phyloP scores from a whole-genome alignment of 92 coral and sea anemone species.

The Porites lobata region DNA sequence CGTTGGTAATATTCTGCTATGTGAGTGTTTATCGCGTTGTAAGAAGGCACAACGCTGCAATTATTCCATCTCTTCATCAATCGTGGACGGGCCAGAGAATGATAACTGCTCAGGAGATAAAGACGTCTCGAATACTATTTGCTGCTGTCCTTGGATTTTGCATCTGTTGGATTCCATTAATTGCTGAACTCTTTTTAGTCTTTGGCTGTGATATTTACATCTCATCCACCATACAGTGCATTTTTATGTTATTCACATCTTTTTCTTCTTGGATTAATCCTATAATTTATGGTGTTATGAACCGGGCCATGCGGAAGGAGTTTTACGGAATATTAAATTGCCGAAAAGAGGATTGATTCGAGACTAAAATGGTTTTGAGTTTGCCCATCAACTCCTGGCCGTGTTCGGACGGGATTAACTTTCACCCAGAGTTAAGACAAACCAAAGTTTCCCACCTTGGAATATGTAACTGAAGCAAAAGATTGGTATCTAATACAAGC shows the following conservation, averaged over 20 bases:
- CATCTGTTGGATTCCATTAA: background rate
- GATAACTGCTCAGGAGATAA: background rate
- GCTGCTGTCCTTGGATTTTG: constrained; percentile 5
- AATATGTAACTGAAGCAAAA: too few species aligned
- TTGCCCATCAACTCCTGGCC: too few species aligned
- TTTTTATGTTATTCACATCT: background rate
- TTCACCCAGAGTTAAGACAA: too few species aligned
- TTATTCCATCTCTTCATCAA: background rate
- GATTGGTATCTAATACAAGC: too few species aligned
- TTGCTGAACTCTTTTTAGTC: background rate
- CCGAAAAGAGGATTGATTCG: background rate
- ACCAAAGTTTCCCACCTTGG: too few species aligned
- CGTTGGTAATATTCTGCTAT: background rate
- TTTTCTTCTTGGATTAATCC: constrained; percentile 8
- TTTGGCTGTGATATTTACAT: background rate
- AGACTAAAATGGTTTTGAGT: background rate
- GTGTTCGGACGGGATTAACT: too few species aligned
- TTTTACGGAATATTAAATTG: background rate
- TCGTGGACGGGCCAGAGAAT: background rate
- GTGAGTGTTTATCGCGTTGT: background rate
- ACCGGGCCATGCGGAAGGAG: constrained; percentile 18
- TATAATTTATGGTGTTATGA: constrained; percentile 2
- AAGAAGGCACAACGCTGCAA: background rate
- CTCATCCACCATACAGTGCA: background rate
- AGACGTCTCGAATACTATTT: background rate